These are phyloP conservation scores for Sebastes fasciatus DNA, from an alignment of 2,113 vertebrate genomes.

Conservation along the genomic window DNA sequence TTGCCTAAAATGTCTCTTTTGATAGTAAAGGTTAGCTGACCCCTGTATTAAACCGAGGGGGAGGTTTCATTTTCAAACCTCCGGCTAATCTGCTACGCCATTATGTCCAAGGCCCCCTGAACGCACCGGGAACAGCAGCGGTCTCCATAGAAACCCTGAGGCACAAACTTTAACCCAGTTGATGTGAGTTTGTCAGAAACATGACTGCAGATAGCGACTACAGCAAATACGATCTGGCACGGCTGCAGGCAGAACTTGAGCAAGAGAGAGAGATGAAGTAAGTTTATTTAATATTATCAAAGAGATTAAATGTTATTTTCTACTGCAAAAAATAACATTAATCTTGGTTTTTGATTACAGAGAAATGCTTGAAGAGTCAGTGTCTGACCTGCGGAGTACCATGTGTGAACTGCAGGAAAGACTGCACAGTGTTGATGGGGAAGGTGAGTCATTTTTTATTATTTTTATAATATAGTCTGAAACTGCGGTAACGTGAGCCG, in stretches of 20 bases:
- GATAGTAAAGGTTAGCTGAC: too few species aligned
- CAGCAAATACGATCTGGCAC: conserved; percentile 52
- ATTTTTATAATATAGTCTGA: too few species aligned
- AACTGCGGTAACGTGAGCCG: too few species aligned
- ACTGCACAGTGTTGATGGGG: conserved; percentile 76
- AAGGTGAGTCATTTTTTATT: conserved; percentile 48
- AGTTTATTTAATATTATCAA: conserved; percentile 32
- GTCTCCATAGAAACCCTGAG: conserved; percentile 62
- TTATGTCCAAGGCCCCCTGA: not conserved
- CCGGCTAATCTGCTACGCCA: not conserved
- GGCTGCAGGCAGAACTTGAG: conserved; percentile 70
- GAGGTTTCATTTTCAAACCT: conserved; percentile 1
- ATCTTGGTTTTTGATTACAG: conserved; percentile 45
- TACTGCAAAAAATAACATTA: not conserved
- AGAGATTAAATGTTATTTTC: not conserved
- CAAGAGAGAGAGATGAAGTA: conserved; percentile 80
- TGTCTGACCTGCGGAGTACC: conserved; percentile 75
- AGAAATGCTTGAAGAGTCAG: conserved; percentile 78
- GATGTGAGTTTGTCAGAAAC: conserved; percentile 6
- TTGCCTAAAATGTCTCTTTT: too few species aligned
- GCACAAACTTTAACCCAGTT: conserved; percentile 30
- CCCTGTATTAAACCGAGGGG: too few species aligned
- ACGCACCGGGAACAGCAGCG: conserved; percentile 33
- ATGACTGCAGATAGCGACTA: conserved; percentile 63
- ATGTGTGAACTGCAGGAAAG: conserved; percentile 77